Conservation (phyloP, 64 coral and sea anemone species). For the Montipora cactus region DNA sequence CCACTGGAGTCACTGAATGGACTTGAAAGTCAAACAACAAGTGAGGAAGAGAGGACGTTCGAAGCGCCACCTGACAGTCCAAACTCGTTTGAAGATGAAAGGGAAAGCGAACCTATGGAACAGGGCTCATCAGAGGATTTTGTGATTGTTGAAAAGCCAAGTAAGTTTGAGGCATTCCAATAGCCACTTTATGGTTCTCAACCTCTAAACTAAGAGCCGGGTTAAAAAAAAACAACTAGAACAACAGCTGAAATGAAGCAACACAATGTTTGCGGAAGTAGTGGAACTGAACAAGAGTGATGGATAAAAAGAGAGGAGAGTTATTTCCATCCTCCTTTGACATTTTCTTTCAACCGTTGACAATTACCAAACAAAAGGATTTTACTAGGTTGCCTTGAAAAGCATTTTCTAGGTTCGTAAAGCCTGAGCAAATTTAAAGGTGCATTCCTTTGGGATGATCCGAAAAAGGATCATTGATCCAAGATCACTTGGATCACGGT, state of each 20-base stretch:
- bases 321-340: too few relatives aligned
- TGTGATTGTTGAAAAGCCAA: not conserved
- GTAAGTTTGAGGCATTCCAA: not conserved
- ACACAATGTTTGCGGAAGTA: not conserved
- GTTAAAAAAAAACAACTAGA: not conserved
- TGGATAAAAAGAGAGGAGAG: too few relatives aligned
- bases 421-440: too few relatives aligned
- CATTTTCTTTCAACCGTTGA: too few relatives aligned
- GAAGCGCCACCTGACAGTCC: not conserved
- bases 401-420: too few relatives aligned
- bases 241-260: not conserved
- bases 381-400: too few relatives aligned
- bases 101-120: not conserved
- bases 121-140: not conserved
- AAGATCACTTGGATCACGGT: too few relatives aligned
- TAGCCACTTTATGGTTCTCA: not conserved
- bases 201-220: not conserved
- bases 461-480: too few relatives aligned
- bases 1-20: not conserved
- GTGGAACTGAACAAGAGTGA: too few relatives aligned
- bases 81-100: not conserved
- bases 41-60: not conserved
- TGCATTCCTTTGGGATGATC: too few relatives aligned
- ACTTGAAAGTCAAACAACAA: not conserved
- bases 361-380: too few relatives aligned